Base-by-base conservation (phyloP, 2,797 vertebrate genomes). In the Pseudopleuronectes americanus region DNA sequence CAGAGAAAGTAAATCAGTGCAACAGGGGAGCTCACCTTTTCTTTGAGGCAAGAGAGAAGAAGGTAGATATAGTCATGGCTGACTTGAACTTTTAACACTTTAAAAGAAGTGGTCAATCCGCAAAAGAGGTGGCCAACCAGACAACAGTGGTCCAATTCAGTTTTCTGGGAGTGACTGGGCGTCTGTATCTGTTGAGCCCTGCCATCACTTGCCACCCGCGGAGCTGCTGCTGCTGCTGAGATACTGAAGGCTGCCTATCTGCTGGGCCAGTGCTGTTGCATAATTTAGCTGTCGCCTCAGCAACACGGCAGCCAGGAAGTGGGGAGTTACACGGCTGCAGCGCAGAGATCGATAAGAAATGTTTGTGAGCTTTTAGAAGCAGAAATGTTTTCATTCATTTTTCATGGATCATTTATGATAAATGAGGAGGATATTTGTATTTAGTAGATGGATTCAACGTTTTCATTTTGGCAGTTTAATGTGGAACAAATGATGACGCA, bases 221-320 rank as follows among this genome's bases (percentile, higher is more conserved):
- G 79, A 55, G 62, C 23, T 17, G 53, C 74, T 81, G 55, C 76
- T 72, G 55, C 73, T 78, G 54, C 74, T 86, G 48, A 70, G 71
- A 72, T 71, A 57, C 71, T 73, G 72, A 78, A 70, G 72, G 76
- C 77, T 49, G 80, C 84, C n/a, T 48, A 21, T 48, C 87, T 86
- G 86, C 87, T 83, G 80, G 87, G 77, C 77, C 84, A 77, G 73
- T 45, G 17, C 89, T 91, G 79, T 90, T 95, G 92, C 93, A 94
- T 94, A 93, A 93, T 94, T 93, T 85, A 94, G 71, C 80, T 79
- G 87, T 93, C 75, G 81, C 89, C 83, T 79, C 81, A 85, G 92
- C 89, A 93, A 93, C 91, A 72, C 85, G 79, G 88, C 86, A 85
- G 77, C 75, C 86, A 93, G 91, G 91, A 93, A 90, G 88, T 86